Conservation (phyloP, 2,888 invertebrate genomes). For the Drosophila paranaensis region DNA sequence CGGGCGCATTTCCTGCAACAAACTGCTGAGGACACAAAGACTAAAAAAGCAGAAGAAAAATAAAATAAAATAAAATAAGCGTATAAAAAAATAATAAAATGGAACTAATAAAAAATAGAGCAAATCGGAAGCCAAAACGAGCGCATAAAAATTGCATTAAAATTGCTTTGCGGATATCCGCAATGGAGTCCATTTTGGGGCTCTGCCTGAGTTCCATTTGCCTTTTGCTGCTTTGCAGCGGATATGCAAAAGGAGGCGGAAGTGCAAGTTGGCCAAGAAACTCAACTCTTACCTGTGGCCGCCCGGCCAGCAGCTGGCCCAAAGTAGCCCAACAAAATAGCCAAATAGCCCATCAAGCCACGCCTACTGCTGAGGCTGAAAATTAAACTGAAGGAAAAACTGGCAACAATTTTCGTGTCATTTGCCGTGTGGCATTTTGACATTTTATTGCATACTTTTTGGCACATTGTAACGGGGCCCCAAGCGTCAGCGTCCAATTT, state of each 20-base stretch:
- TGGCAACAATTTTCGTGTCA: conserved; percentile 62
- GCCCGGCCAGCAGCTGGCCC: neutral
- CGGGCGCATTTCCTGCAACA: conserved; percentile 43
- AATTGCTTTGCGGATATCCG: conserved; percentile 79
- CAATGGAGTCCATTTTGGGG: conserved; percentile 54
- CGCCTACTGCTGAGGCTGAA: conserved; percentile 39
- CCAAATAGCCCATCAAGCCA: conserved; percentile 9
- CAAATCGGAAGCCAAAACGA: conserved; percentile 68
- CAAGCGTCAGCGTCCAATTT: conserved; percentile 53
- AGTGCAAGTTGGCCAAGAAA: conserved; percentile 75
- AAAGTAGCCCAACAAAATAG: conserved; percentile 1
- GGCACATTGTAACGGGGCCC: conserved; percentile 31
- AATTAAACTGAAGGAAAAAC: conserved; percentile 63
- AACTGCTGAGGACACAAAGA: conserved; percentile 10
- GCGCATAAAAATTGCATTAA: conserved; percentile 81
- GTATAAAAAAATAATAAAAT: conserved; percentile 19
- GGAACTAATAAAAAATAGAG: conserved; percentile 25
- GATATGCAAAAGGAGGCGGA: conserved; percentile 80
- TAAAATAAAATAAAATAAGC: conserved; percentile 1
- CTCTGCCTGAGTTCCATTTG: neutral
- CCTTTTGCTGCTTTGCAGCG: conserved; percentile 25
- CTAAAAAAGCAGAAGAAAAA: conserved; percentile 18
- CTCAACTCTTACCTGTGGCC: conserved; percentile 35
- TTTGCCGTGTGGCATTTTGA: conserved; percentile 68
- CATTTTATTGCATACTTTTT: conserved; percentile 71